Evolutionary conservation across 2,888 invertebrate genomes (phyloP), one percentile per base, ranked within the genome.

Genomic region (Leptinotarsa tumamoca): DNA sequence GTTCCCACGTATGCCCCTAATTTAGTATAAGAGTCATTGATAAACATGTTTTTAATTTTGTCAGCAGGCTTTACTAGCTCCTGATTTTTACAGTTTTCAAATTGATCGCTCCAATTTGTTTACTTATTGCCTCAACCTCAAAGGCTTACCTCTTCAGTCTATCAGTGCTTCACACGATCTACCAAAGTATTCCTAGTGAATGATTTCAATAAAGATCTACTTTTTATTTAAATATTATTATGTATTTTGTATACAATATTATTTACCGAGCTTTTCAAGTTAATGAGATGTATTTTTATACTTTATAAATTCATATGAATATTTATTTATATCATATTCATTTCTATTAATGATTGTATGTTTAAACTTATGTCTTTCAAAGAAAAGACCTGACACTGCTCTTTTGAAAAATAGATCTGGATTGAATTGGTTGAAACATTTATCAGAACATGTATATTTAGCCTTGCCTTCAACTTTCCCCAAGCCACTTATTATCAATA

Each of bases 111-210:
- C 52, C 4, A 17, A 52, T 52, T 52, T 52, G n/a, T 43, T 43
- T 10, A 43, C 13, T 43, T 43, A 43, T 43, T 43, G 43, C 43
- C 43, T 43, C 43, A 43, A 10, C 43, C n/a, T 52, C 52, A n/a
- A 33, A 63, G 5, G 33, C 27, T 5, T 17, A 63, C 33, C 63
- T 33, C 43, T 43, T 63, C 43, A 17, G 33, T 63, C 43, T 68
- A 50, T 68, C 67, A 17, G 61, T 77, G 72, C 72, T 74, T 78
- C 79, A 81, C 78, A 81, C 80, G 81, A 83, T 83, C 81, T 84
- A 85, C 85, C 86, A 85, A 85, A 86, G 86, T 85, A 84, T 82
- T 83, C 83, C 83, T 84, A 84, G 69, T 61, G 84, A 85, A 84
- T 83, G 79, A 80, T 74, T 82, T 82, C 79, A 77, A 79, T 69